Evolutionary conservation across 2,888 invertebrate species (phyloP), one percentile per base, ranked within the genome.

Genomic region (Lobophora halterata): DNA sequence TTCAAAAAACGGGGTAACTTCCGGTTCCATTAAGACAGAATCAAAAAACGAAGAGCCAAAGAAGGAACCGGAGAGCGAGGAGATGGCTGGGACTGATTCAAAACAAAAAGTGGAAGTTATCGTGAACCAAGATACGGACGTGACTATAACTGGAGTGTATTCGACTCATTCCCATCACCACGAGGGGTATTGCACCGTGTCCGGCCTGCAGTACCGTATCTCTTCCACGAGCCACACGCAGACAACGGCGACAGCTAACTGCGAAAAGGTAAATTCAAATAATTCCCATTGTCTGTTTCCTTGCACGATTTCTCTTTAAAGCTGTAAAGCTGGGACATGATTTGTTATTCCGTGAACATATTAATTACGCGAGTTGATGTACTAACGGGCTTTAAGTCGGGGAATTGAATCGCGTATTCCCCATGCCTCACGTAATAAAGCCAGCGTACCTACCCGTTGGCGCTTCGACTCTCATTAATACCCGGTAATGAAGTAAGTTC

Each of bases 91-190:
- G 13, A 38, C 69, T 7, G 86, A 85, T 46, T 71, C 57, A 19
- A 90, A 89, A 48, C 90, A 90, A 60, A 90, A 91, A 58, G 91
- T 93, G 47, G 93, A 95, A 52, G 93, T 95, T 18, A 94, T 95
- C 61, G 91, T 95, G 10, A 93, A 93, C 70, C 94, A 95, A 77
- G 95, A 95, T 60, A 93, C 95, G 0, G 95, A 95, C 65, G 94
- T 95, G 12, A 96, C 95, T 16, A 95, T 95, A 58, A 95, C 95
- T 2, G 95, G 95, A 7, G 94, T 95, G 40, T 95, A 95, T 74
- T 92, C 93, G 11, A 92, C 93, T 1, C 95, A 94, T 52, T 94
- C 93, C 69, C 95, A 95, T 11, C 43, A 43, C 29, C 36, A 37
- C 68, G 93, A 93, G 19, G 94, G 95, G 14, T 95, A 92, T 69